These are phyloP conservation scores for Theristus sp. DNA, from an alignment of 2,888 invertebrate genomes.

Conservation along the genomic window DNA sequence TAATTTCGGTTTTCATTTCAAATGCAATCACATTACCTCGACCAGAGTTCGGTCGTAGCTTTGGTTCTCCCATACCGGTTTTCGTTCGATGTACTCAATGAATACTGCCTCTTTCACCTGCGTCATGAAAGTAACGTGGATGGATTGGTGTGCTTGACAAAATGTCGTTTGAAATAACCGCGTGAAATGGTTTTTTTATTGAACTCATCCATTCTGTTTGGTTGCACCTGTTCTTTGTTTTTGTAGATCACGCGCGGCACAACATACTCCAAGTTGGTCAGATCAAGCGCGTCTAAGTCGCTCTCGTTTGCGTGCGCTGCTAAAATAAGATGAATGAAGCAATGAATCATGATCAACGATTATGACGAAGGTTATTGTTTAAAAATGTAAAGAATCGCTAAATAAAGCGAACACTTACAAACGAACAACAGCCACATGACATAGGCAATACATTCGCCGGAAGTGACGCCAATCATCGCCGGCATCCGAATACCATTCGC, in stretches of 20 bases:
- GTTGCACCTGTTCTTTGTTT: conserved; percentile 6
- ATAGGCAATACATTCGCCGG: conserved; percentile 9
- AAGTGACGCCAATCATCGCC: conserved; percentile 8
- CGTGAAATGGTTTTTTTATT: background rate
- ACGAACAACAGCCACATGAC: conserved; percentile 8
- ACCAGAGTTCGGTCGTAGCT: conserved; percentile 1
- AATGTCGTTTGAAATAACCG: too few relatives aligned
- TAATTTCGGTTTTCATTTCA: too few relatives aligned
- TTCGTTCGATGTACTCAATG: background rate
- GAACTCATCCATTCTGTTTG: too few relatives aligned
- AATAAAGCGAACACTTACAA: background rate
- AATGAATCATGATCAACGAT: background rate
- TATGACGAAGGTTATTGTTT: too few relatives aligned
- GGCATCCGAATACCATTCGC: conserved; percentile 5
- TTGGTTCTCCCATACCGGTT: background rate
- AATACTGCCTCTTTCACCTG: conserved; percentile 6
- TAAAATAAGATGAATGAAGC: background rate
- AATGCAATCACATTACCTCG: too few relatives aligned
- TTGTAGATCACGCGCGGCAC: conserved; percentile 4
- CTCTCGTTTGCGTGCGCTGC: too few relatives aligned
- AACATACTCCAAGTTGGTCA: conserved; percentile 5
- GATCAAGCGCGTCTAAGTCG: background rate
- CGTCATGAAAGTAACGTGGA: too few relatives aligned
- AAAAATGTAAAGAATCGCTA: too few relatives aligned
- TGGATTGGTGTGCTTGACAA: background rate